These are phyloP conservation scores for Atta cephalotes DNA, from an alignment of 1,140 invertebrate genomes.

Conservation along the genomic window DNA sequence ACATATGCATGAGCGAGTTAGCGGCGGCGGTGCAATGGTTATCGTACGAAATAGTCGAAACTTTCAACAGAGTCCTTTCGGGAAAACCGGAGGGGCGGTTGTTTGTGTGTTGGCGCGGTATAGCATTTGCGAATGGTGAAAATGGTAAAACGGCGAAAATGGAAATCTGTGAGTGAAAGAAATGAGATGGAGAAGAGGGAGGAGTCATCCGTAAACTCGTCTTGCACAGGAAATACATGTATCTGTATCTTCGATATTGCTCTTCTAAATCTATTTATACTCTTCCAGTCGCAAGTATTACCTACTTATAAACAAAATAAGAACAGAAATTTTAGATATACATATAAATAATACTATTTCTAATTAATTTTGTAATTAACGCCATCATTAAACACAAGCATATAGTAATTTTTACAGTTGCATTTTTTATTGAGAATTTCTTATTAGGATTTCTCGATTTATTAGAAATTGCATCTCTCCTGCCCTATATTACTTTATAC, in stretches of 20 bases:
- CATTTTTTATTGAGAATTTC: too few relatives aligned
- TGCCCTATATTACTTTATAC: background rate
- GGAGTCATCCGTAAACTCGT: slow-evolving; percentile 44
- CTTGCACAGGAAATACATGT: slow-evolving; percentile 2
- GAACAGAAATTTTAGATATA: background rate
- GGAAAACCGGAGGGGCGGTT: slow-evolving; percentile 49
- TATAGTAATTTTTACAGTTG: background rate
- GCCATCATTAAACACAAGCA: background rate
- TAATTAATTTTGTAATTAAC: background rate
- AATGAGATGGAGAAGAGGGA: background rate
- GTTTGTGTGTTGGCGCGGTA: slow-evolving; percentile 57
- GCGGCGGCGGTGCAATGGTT: slow-evolving; percentile 56
- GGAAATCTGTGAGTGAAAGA: slow-evolving; percentile 31
- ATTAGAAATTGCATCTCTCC: background rate
- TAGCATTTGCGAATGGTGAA: slow-evolving; percentile 57
- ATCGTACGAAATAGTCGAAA: slow-evolving; percentile 68
- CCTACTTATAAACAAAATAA: background rate
- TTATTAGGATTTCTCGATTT: background rate
- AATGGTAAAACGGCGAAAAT: slow-evolving; percentile 65
- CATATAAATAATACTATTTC: background rate
- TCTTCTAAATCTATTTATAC: background rate
- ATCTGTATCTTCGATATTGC: slow-evolving; percentile 21
- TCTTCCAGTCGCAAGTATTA: background rate
- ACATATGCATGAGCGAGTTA: slow-evolving; percentile 7
- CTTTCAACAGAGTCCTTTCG: slow-evolving; percentile 65